Percentiles rank a stretch among this genome's conserved stretches.
Conservation (phyloP, 2,113 vertebrate genomes). For the Chaetorhynchus papuensis region DNA sequence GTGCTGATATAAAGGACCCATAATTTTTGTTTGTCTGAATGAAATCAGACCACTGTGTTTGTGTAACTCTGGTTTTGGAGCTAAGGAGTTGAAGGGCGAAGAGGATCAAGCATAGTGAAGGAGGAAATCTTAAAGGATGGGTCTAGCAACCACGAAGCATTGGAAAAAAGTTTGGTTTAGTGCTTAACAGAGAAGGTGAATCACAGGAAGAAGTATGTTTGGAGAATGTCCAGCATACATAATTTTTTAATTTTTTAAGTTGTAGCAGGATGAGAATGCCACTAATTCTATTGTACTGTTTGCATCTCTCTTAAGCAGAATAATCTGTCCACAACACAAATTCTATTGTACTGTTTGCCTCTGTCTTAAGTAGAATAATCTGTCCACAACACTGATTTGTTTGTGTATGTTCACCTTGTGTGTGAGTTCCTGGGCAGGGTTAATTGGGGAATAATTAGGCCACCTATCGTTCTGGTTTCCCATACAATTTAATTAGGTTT, state of each 20-base stretch:
- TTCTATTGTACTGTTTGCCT: not conserved
- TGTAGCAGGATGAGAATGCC: not conserved
- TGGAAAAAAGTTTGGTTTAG: not conserved
- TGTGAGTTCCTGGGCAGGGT: not conserved
- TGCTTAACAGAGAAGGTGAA: not conserved
- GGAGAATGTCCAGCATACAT: not conserved
- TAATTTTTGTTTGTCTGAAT: not conserved
- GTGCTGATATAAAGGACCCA: not conserved
- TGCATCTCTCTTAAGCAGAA: not conserved
- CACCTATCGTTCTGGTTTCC: not conserved
- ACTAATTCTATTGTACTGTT: not conserved
- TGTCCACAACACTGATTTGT: not conserved
- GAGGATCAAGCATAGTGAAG: accelerated
- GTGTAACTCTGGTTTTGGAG: not conserved
- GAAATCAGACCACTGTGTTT: not conserved
- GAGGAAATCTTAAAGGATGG: not conserved
- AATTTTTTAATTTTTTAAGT: not conserved
- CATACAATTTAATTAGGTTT: constrained; percentile 25
- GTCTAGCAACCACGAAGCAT: not conserved
- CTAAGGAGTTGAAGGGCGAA: not conserved
- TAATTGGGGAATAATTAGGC: not conserved
- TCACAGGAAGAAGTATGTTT: not conserved
- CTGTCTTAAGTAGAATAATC: not conserved
- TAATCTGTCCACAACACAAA: not conserved
- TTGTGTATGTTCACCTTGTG: not conserved